A percentile compares a stretch with the other conserved stretches of the same genome.
phyloP scores from a whole-genome alignment of 2,797 vertebrate genomes.

The Thaleichthys pacificus region DNA sequence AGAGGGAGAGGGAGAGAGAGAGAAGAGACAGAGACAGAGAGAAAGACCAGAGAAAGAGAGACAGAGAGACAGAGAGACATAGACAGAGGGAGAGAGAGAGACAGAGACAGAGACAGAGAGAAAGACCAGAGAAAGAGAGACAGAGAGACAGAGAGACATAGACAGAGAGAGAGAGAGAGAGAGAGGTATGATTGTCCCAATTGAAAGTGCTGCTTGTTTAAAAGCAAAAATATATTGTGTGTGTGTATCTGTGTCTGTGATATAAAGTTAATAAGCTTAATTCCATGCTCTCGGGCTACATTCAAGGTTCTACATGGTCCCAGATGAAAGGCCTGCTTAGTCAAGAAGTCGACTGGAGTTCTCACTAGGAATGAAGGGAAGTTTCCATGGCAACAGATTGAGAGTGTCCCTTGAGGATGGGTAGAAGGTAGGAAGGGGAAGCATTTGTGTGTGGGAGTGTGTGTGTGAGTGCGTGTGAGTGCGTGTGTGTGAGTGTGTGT shows the following conservation, averaged over 20 bases:
- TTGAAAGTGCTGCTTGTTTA: background rate
- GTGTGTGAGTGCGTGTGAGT: too few species aligned
- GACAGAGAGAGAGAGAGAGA: conserved; percentile 9
- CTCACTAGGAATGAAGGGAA: too few species aligned
- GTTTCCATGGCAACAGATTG: too few species aligned
- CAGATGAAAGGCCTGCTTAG: background rate
- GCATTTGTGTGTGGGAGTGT: too few species aligned
- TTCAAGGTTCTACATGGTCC: background rate
- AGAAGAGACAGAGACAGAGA: background rate
- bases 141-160: background rate
- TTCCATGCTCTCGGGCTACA: background rate
- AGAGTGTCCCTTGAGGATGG: too few species aligned
- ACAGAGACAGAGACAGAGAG: background rate
- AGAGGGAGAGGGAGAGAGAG: background rate
- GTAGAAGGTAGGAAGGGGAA: too few species aligned
- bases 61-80: background rate
- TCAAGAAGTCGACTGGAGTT: too few species aligned
- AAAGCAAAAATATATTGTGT: too few species aligned
- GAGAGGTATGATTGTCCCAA: background rate
- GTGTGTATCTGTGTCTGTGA: background rate
- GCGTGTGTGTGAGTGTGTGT: too few species aligned
- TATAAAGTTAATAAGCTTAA: background rate
- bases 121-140: background rate
- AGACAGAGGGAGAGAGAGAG: background rate
- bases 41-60: background rate